Percentiles rank a stretch among this genome's conserved stretches.
Conservation (phyloP, 1,140 invertebrate species). For the Thaumatotibia leucotreta region DNA sequence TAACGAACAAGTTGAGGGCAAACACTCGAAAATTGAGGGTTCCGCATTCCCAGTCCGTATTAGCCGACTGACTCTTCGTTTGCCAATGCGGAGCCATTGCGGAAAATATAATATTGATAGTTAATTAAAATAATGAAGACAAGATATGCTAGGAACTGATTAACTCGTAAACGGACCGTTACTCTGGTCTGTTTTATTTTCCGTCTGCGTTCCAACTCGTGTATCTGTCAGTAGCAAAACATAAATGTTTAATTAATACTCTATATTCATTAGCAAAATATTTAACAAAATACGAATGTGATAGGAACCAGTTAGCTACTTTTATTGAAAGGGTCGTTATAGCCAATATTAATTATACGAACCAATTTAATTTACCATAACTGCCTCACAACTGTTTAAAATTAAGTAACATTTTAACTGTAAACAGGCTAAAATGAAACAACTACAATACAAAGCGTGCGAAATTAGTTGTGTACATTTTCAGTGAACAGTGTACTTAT, state of each 20-base stretch:
- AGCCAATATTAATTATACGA: not conserved
- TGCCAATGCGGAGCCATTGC: no score
- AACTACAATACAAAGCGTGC: no score
- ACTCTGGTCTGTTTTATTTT: not conserved
- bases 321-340: not conserved
- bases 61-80: no score
- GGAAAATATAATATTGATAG: not conserved
- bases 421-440: no score
- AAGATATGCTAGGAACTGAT: not conserved
- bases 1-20: no score
- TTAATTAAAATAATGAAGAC: not conserved
- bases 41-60: no score
- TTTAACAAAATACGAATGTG: not conserved
- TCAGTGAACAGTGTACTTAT: no score
- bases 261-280: not conserved
- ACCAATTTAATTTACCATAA: not conserved
- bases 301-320: not conserved
- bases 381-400: not conserved
- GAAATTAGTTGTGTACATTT: no score
- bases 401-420: not conserved
- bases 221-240: not conserved
- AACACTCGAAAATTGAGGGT: no score
- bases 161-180: not conserved
- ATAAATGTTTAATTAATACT: constrained; percentile 2
- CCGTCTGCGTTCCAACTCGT: not conserved